A percentile compares a stretch with the other conserved stretches of the same genome.
phyloP scores from a whole-genome alignment of 2,797 vertebrate genomes.

The Coluber constrictor region DNA sequence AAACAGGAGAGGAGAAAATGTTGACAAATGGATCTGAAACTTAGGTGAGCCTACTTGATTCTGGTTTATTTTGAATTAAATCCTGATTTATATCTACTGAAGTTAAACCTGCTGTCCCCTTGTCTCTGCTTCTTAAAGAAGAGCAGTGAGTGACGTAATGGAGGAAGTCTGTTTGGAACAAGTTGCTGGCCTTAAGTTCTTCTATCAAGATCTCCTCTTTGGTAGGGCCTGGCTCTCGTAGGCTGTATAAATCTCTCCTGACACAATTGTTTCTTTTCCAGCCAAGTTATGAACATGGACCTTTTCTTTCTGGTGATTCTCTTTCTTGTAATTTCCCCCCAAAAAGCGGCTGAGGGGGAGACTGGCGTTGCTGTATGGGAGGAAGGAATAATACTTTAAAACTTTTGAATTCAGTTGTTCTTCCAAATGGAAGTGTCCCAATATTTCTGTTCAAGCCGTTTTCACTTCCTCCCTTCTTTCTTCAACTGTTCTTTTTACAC shows the following conservation, averaged over 20 bases:
- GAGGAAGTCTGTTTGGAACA: conserved; percentile 3
- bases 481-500: neutral
- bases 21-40: neutral
- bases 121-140: neutral
- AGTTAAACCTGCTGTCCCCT: neutral
- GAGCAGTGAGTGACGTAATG: neutral
- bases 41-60: neutral
- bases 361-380: neutral
- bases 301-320: neutral
- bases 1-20: neutral
- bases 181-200: neutral
- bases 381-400: neutral
- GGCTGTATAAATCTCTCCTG: neutral
- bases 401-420: conserved; percentile 2
- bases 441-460: neutral
- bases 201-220: conserved; percentile 9
- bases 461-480: neutral
- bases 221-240: neutral
- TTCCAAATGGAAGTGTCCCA: neutral
- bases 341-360: neutral
- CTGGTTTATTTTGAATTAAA: neutral
- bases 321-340: neutral
- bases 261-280: conserved; percentile 5
- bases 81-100: neutral
- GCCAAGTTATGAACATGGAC: neutral